Base-by-base conservation (phyloP, 1,140 invertebrate species). In the Chironomus striatipennis region DNA sequence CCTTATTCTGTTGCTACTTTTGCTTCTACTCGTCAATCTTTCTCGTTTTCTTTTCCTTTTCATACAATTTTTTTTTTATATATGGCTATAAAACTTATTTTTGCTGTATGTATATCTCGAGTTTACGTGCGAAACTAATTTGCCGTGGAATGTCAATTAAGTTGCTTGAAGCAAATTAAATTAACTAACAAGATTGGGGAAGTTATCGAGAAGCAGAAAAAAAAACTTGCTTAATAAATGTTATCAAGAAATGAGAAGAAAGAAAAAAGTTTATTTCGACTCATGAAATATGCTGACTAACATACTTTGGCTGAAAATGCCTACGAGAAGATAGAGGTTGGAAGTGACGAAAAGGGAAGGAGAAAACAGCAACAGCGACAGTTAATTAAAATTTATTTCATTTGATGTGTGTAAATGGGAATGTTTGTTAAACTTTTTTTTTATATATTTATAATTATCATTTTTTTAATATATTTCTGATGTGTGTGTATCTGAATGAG, bases 341-440 rank as follows among this genome's bases (percentile, higher is more conserved):
- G 24, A 34, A 34, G 24, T 34, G 24, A 34, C 24, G 24, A 34
- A 34, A 34, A 34, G 24, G 5, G 5, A 34, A 34, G 24, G 5
- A 1, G 24, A 34, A 34, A 34, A 34, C 5, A 34, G 24, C 47
- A 57, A 57, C 47, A 57, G 24, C 47, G 47, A 57, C 47, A 57
- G 47, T 57, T 57, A 57, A 57, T 57, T 57, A 57, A 57, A 57
- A 57, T 57, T 57, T 57, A 57, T 57, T n/a, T n/a, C n/a, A 57
- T 57, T 12, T 57, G 47, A 57, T 15, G 47, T 57, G 24, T 34
- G 24, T 34, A 34, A 34, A 34, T 34, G 24, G 24, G 24, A 34
- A 34, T 34, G 24, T 34, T 34, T 34, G 24, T 34, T 34, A 34
- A 34, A 34, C 5, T 34, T n/a, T n/a, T n/a, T n/a, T n/a, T n/a